Evolutionary conservation across 2,797 vertebrate species (phyloP), one percentile per base, ranked within the genome.

Genomic region (Miichthys miiuy): DNA sequence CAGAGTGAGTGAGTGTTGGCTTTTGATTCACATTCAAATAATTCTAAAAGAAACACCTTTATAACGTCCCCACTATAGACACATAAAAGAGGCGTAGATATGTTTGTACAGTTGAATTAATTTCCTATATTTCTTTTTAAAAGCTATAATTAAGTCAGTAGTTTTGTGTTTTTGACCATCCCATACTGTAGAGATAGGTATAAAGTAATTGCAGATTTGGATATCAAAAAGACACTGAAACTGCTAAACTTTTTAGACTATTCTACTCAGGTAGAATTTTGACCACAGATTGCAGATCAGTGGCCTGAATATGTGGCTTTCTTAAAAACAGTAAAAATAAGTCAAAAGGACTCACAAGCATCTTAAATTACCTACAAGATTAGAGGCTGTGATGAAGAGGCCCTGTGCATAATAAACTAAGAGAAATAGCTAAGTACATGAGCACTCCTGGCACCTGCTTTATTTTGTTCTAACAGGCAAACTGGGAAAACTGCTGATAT

Each of bases 1-100:
- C 30, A 57, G 18, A 52, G 16, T 8, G 16, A 64, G 63, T 13
- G 52, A 4, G 3, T 27, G 54, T 25, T 27, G 8, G 47, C 47
- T 51, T 79, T 79, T 44, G 27, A 69, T 61, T 57, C 25, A 65
- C 50, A 54, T n/a, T 44, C 1, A 41, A 46, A 47, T 62, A 7
- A 42, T 8, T 62, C 10, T 42, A 41, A 57, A 57, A 58, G 17
- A 65, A 70, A 55, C 5, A 42, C 7, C 13, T 48, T 47, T 41
- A 21, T 42, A 51, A 41, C 5, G 0, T 3, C 16, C 2, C 3
- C 16, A 52, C 52, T 51, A 25, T 16, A 42, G 1, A 50, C 38
- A 38, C 13, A 23, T 51, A 34, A 30, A 27, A 14, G 3, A 52
- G 2, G 4, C 4, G 16, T 1, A 0, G 6, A 56, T 48, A 34